phyloP scores from a whole-genome alignment of 2,113 vertebrate species.

The Panthera uncia region DNA sequence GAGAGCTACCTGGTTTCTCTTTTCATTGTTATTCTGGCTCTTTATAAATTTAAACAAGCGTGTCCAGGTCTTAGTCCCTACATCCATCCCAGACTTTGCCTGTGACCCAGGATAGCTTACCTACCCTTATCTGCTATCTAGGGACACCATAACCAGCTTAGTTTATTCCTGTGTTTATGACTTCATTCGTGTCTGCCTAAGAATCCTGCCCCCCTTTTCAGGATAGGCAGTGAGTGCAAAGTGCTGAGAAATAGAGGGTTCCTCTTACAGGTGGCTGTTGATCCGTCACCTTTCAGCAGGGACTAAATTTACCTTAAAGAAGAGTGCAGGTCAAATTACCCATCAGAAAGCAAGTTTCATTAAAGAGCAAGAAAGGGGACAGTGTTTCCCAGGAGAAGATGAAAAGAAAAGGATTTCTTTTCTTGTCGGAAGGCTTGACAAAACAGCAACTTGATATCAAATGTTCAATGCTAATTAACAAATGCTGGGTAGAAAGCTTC shows the following conservation, averaged over 20 bases:
- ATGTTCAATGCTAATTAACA: slow-evolving; percentile 78
- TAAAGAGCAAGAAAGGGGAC: slow-evolving; percentile 77
- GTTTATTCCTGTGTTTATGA: slow-evolving; percentile 60
- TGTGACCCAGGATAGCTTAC: slow-evolving; percentile 28
- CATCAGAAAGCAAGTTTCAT: slow-evolving; percentile 77
- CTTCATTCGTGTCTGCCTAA: slow-evolving; percentile 54
- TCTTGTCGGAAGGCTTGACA: slow-evolving; percentile 76
- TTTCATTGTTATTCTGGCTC: slow-evolving; percentile 27
- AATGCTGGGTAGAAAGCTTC: slow-evolving; percentile 72
- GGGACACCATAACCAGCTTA: slow-evolving; percentile 56
- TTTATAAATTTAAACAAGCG: slow-evolving; percentile 59
- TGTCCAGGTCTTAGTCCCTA: slow-evolving; percentile 17
- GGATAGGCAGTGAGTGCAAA: slow-evolving; percentile 47
- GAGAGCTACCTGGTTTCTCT: slow-evolving; percentile 13
- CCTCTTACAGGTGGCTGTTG: slow-evolving; percentile 76
- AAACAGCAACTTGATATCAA: slow-evolving; percentile 79
- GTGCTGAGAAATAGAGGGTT: slow-evolving; percentile 55
- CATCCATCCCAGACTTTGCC: slow-evolving; percentile 60
- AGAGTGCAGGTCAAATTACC: slow-evolving; percentile 72
- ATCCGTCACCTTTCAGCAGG: slow-evolving; percentile 78
- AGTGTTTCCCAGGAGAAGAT: slow-evolving; percentile 82
- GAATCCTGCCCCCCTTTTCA: slow-evolving; percentile 55
- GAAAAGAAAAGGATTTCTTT: slow-evolving; percentile 79
- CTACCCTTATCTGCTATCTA: slow-evolving; percentile 63
- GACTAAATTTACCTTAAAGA: slow-evolving; percentile 79